Base-by-base conservation (phyloP, 2,113 vertebrate genomes). In the Echinops telfairi region DNA sequence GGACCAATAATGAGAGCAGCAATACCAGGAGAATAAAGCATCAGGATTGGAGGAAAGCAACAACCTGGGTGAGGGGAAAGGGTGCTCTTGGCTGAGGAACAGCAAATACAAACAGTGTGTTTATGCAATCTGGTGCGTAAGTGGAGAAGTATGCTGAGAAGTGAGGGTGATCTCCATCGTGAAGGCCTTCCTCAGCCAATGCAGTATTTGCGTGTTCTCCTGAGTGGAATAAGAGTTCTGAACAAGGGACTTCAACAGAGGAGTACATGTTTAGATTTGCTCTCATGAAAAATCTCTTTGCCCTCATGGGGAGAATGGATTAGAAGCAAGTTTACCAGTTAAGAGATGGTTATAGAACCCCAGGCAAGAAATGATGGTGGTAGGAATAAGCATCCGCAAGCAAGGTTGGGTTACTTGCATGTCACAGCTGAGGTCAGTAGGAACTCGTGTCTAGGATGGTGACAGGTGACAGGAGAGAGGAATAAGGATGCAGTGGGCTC, bases 281-380 rank as follows among this genome's bases (percentile, higher is more conserved):
- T 5, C 27, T 86, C 77, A 71, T 53, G 68, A 87, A 83, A 91
- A 43, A 86, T 47, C 58, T 33, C 29, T 77, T 2, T 68, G 78
- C 57, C 62, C 60, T 94, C 57, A 25, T 25, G 1, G 0, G 20
- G 25, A 14, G 22, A 77, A 5, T 9, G 19, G 57, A 38, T 15
- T 77, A 71, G 76, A 86, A 82, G 71, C 36, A 79, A 57, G 33
- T 15, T 14, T 60, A 25, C 17, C 31, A 27, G 14, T 83, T 76
- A 68, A 64, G 40, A 80, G 53, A 60, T 68, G 73, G 47, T 31
- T 85, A n/a, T 11, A 81, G 94, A 84, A 86, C 76, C 86, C 47
- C 83, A 36, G 58, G n/a, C 22, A 40, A 75, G 58, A 89, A 70
- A 77, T 36, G 53, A 16, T 31, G 33, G n/a, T 36, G 70, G 43